Percentiles rank a stretch among this genome's conserved stretches.
Conservation (phyloP, 1,140 invertebrate genomes). For the Coboldia fuscipes region DNA sequence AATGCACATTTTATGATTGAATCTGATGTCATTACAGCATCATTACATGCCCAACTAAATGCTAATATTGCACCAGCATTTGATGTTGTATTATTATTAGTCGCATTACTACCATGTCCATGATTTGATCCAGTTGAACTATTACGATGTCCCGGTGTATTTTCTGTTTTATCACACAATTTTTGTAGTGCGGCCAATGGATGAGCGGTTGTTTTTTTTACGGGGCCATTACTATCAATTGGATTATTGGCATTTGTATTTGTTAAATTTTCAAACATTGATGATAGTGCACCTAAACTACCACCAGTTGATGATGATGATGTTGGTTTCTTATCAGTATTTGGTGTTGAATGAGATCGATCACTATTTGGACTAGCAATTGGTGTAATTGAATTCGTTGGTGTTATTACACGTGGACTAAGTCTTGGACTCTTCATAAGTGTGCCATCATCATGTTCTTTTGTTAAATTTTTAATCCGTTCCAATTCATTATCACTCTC, state of each 20-base stretch:
- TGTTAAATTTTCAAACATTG: constrained; percentile 71
- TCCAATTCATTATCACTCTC: constrained; percentile 31
- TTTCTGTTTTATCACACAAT: constrained; percentile 84
- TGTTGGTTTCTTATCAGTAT: constrained; percentile 29
- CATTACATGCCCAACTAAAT: constrained; percentile 85
- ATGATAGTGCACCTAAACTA: constrained; percentile 62
- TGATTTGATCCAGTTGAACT: constrained; percentile 6
- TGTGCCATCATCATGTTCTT: constrained; percentile 22
- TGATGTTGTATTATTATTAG: constrained; percentile 23
- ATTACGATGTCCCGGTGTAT: constrained; percentile 25
- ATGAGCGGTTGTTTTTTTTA: constrained; percentile 49
- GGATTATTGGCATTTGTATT: constrained; percentile 23
- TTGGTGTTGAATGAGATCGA: constrained; percentile 43
- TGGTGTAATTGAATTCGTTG: constrained; percentile 10
- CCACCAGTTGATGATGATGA: constrained; percentile 33
- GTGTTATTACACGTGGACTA: constrained; percentile 24
- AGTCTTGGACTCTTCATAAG: constrained; percentile 24
- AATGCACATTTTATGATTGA: constrained; percentile 90
- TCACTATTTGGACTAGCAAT: constrained; percentile 48
- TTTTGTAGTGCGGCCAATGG: constrained; percentile 85
- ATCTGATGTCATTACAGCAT: constrained; percentile 64
- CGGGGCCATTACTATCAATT: constrained; percentile 18
- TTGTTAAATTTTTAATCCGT: constrained; percentile 26
- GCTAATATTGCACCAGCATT: constrained; percentile 65
- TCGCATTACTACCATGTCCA: constrained; percentile 8